Conservation (phyloP, 2,113 vertebrate species). For the Toxostoma redivivum region DNA sequence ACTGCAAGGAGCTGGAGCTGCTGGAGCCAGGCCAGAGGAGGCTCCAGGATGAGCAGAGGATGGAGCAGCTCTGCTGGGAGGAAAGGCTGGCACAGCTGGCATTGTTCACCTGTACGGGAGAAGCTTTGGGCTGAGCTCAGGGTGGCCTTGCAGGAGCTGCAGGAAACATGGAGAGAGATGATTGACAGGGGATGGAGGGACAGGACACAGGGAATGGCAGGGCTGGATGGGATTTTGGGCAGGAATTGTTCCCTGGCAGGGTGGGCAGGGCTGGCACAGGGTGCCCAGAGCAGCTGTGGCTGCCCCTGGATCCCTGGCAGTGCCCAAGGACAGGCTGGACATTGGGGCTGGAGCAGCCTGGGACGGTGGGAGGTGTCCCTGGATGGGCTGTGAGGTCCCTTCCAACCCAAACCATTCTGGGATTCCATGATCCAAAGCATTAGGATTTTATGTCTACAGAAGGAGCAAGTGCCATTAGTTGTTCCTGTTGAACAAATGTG, state of each 20-base stretch:
- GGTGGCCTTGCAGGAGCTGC: not conserved
- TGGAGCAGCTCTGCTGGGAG: not conserved
- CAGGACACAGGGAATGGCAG: not conserved
- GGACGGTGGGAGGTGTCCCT: not conserved
- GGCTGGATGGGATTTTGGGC: fast-evolving
- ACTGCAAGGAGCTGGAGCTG: not conserved
- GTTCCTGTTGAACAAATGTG: fast-evolving
- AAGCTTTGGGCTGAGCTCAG: not conserved
- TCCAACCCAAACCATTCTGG: no score
- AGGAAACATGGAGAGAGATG: not conserved
- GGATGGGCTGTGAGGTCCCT: not conserved
- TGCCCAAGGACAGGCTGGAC: not conserved
- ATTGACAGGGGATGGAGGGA: fast-evolving
- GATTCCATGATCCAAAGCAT: not conserved
- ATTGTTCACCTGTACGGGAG: not conserved
- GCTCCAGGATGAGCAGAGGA: not conserved
- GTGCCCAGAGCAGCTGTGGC: not conserved
- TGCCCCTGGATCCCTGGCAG: not conserved
- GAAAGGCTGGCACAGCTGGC: not conserved
- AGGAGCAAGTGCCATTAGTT: not conserved
- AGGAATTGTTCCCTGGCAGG: fast-evolving
- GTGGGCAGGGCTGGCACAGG: not conserved
- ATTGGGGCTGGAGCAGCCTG: not conserved
- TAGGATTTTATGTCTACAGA: not conserved
- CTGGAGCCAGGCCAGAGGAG: not conserved